Base-by-base conservation (phyloP, 1,140 invertebrate species). In the Bilobella aurantiaca region DNA sequence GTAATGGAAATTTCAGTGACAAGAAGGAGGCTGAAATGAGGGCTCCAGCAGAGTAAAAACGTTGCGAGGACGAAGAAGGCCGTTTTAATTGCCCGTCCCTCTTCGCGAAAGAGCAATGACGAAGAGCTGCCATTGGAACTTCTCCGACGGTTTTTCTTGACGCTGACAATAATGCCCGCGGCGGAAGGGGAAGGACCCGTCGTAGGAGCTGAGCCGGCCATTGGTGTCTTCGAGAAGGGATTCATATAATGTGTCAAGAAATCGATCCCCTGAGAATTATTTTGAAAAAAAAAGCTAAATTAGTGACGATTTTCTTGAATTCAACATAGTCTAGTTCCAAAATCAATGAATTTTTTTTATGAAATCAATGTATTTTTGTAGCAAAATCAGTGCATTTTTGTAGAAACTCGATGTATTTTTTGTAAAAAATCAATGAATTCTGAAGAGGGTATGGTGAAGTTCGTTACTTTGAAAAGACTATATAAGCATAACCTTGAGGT, bases 61-160 rank as follows among this genome's bases (percentile, higher is more conserved):
- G 81, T 80, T 12, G 77, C 77, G 21, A 82, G 77, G 34, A 83
- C 81, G 59, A 83, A 76, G 34, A 80, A 76, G 31, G 80, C 79
- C 1, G 82, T 83, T 66, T 82, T 78, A 25, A 82, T 81, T 0
- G 82, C 79, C 59, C 80, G 78, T 68, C 81, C 80, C 69, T 83
- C 82, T 69, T 83, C 82, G 0, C 78, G 75, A 69, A 80, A 79
- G 34, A 80, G 74, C 1, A 80, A 69, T 2, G 77, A 77, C 0
- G 77, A 78, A 37, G 76, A 75, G 60, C 76, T 78, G 60, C 76
- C 78, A 60, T 76, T 79, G 28, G 76, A 78, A 34, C 73, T 73
- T 23, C 76, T 69, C 27, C 75, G 64, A 3, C 75, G 57, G 32
- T 65, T 62, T 31, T 65, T 74, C 69, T 63, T 16, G 68, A 66